These are phyloP conservation scores for Novumbra hubbsi DNA, from an alignment of 2,797 vertebrate species.

Conservation along the genomic window DNA sequence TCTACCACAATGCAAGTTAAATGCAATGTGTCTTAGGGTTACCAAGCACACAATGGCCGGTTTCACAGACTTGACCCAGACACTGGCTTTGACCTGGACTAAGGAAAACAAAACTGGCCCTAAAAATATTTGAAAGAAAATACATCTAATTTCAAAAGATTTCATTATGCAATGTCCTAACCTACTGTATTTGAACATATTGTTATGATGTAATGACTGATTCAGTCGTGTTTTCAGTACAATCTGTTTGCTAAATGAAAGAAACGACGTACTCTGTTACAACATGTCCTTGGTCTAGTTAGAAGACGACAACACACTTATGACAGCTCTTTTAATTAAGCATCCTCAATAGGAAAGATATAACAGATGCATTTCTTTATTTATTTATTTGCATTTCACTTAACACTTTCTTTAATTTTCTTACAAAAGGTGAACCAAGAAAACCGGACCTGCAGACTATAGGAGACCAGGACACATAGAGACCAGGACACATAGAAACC, in stretches of 20 bases:
- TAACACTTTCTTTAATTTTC: conserved; percentile 50
- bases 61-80: too few relatives aligned
- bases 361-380: conserved; percentile 50
- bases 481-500: too few relatives aligned
- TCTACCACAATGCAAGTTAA: neutral
- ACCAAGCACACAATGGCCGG: neutral
- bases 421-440: too few relatives aligned
- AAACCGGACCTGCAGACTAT: conserved; percentile 50
- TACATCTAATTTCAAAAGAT: neutral
- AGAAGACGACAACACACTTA: neutral
- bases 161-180: too few relatives aligned
- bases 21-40: conserved; percentile 15
- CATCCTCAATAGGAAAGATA: conserved; percentile 45
- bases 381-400: conserved; percentile 62
- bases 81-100: too few relatives aligned
- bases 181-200: too few relatives aligned
- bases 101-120: too few relatives aligned
- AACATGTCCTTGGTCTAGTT: neutral
- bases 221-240: neutral
- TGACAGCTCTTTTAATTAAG: conserved; percentile 21
- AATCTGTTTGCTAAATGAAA: neutral
- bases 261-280: neutral
- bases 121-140: neutral
- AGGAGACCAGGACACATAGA: too few relatives aligned
- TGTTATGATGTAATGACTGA: too few relatives aligned